These are phyloP conservation scores for Scortum barcoo DNA, from an alignment of 2,113 vertebrate species.

Conservation along the genomic window DNA sequence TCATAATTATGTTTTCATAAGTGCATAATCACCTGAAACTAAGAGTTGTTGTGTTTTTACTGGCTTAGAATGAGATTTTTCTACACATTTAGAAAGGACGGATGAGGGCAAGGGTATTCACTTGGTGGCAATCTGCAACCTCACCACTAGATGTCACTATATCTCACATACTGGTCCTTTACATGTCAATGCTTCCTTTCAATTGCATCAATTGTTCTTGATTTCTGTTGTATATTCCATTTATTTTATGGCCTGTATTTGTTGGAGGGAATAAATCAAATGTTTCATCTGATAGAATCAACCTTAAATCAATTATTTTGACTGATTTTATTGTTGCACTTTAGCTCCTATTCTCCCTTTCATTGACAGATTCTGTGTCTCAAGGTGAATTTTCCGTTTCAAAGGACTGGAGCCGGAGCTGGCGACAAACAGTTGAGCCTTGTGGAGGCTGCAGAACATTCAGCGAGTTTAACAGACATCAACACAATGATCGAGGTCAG, in stretches of 20 bases:
- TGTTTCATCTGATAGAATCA: not conserved
- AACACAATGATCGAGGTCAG: slow-evolving; percentile 57
- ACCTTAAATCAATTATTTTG: not conserved
- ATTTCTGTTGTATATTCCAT: not conserved
- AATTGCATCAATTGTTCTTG: not conserved
- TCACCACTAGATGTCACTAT: too few species aligned
- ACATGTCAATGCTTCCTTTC: not conserved
- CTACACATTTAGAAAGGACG: too few species aligned
- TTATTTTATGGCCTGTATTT: not conserved
- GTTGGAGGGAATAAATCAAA: not conserved
- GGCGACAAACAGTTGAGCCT: not conserved
- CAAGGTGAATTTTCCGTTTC: not conserved
- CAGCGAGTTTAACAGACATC: slow-evolving; percentile 40
- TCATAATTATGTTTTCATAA: too few species aligned
- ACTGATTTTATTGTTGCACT: not conserved
- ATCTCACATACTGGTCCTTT: too few species aligned
- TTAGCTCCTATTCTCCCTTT: not conserved
- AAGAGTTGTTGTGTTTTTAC: too few species aligned
- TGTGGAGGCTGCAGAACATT: slow-evolving; percentile 23
- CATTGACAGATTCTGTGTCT: not conserved
- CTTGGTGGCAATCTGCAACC: too few species aligned
- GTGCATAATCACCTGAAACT: too few species aligned
- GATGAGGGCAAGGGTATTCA: too few species aligned
- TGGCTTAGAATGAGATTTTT: too few species aligned
- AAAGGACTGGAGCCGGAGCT: not conserved